Conservation (phyloP, 2,113 vertebrate species). For the Setophaga coronata region DNA sequence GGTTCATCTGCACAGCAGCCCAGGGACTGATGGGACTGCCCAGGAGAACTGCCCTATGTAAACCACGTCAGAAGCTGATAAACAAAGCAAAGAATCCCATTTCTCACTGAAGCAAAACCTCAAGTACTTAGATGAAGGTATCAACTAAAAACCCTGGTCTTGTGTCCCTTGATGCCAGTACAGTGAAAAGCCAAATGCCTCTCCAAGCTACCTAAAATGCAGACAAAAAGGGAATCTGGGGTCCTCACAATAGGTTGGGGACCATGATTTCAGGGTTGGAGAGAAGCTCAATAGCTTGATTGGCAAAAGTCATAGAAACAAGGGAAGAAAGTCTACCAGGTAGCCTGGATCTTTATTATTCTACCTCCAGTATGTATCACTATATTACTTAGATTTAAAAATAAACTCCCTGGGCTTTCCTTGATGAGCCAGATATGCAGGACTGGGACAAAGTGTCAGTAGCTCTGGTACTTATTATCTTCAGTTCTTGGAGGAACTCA, state of each 20-base stretch:
- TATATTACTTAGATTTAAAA: neutral
- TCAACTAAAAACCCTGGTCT: neutral
- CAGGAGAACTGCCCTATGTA: neutral
- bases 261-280: neutral
- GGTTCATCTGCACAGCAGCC: neutral
- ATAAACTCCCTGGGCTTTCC: neutral
- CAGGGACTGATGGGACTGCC: neutral
- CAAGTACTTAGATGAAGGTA: neutral
- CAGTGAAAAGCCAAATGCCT: neutral
- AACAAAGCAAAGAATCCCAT: neutral
- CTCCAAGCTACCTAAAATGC: neutral
- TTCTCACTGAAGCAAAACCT: neutral
- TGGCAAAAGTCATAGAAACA: neutral
- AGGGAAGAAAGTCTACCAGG: neutral
- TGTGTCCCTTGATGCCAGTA: neutral
- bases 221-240: neutral
- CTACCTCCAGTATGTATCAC: neutral
- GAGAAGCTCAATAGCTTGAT: neutral
- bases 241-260: neutral
- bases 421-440: neutral
- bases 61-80: neutral
- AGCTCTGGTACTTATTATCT: neutral
- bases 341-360: neutral
- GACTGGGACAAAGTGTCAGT: neutral
- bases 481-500: neutral